Evolutionary conservation across 2,113 vertebrate species (phyloP).

Genomic region (human (Homo sapiens)): GRCh38 chr7:28373001-28373500

Average conservation of each 20-base stretch:
- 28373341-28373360: neutral
- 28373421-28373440: too few species aligned
- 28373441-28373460: too few species aligned
- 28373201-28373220: neutral
- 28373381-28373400: neutral
- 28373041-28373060: neutral
- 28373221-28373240: neutral
- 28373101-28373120: neutral
- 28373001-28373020: neutral
- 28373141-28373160: neutral
- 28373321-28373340: neutral
- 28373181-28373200: neutral
- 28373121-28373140: neutral
- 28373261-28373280: neutral
- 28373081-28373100: neutral
- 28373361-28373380: neutral
- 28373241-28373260: neutral
- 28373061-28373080: neutral
- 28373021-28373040: neutral
- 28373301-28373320: neutral
- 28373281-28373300: slow-evolving; percentile 2
- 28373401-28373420: neutral
- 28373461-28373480: too few species aligned
- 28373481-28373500: too few species aligned
- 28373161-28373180: neutral